A percentile compares a stretch with the other conserved stretches of the same genome.
Evolutionary conservation across 2,113 vertebrate genomes (phyloP).

Genomic region (Chaetops frenatus): DNA sequence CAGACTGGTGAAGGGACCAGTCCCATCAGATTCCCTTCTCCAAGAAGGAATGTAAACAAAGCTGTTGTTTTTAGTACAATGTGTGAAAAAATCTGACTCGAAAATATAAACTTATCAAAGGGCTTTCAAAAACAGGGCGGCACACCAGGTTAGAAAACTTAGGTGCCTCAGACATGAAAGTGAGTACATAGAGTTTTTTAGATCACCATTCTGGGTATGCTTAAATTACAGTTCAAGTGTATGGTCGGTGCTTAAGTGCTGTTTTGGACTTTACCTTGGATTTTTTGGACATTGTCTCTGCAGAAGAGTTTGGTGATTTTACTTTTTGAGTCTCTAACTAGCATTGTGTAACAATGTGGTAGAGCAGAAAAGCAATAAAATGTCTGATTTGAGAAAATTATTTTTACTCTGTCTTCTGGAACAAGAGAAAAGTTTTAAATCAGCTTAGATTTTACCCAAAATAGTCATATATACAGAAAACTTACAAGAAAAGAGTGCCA

Average conservation of each 20-base stretch:
- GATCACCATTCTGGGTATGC: not conserved
- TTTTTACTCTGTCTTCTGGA: not conserved
- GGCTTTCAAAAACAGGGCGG: no score
- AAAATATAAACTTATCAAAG: no score
- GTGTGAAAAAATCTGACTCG: no score
- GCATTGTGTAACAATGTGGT: not conserved
- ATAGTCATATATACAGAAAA: not conserved
- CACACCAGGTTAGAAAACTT: not conserved
- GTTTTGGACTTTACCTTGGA: not conserved
- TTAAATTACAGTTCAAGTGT: not conserved
- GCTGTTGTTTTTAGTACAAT: no score
- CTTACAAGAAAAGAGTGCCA: fast-evolving
- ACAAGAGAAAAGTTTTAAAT: not conserved
- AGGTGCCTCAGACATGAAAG: not conserved
- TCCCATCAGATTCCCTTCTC: no score
- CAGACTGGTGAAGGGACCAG: no score
- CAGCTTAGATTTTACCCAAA: not conserved
- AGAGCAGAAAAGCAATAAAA: not conserved
- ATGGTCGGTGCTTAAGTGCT: not conserved
- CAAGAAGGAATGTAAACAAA: no score
- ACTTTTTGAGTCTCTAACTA: not conserved
- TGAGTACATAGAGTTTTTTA: not conserved
- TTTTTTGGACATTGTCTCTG: not conserved
- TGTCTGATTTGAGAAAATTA: not conserved
- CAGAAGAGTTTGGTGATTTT: not conserved